A percentile compares a stretch with the other conserved stretches of the same genome.
These are phyloP conservation scores for Lochmaea capreae DNA, from an alignment of 2,888 invertebrate genomes.

Conservation along the genomic window DNA sequence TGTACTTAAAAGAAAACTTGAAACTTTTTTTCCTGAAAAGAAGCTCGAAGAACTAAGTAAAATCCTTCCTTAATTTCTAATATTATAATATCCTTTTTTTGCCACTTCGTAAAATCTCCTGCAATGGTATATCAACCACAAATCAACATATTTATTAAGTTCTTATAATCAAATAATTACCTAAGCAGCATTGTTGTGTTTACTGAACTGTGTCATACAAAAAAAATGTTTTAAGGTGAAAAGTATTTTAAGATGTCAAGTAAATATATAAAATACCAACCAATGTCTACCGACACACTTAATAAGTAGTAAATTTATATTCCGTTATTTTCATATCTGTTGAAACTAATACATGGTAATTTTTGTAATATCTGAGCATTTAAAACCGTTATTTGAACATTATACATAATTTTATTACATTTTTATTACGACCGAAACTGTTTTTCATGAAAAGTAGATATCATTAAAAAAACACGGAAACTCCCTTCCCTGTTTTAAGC, in stretches of 20 bases:
- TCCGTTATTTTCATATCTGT: constrained; percentile 10
- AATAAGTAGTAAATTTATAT: not conserved
- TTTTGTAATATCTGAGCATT: not conserved
- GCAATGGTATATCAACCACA: no score
- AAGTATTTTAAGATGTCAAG: constrained; percentile 10
- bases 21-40: no score
- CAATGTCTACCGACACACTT: not conserved
- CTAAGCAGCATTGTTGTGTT: not conserved
- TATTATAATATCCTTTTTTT: no score
- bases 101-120: no score
- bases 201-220: not conserved
- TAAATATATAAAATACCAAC: not conserved
- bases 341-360: not conserved
- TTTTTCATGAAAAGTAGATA: no score
- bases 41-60: no score
- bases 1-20: no score
- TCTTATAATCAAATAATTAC: constrained; percentile 3
- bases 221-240: not conserved
- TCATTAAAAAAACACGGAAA: no score
- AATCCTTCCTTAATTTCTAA: no score
- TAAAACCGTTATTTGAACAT: not conserved
- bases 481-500: no score
- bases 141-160: not conserved
- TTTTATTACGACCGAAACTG: no score
- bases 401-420: not conserved